Evolutionary conservation across 2,888 invertebrate species (phyloP), one percentile per base, ranked within the genome.

Genomic region (Hymenopus coronatus): DNA sequence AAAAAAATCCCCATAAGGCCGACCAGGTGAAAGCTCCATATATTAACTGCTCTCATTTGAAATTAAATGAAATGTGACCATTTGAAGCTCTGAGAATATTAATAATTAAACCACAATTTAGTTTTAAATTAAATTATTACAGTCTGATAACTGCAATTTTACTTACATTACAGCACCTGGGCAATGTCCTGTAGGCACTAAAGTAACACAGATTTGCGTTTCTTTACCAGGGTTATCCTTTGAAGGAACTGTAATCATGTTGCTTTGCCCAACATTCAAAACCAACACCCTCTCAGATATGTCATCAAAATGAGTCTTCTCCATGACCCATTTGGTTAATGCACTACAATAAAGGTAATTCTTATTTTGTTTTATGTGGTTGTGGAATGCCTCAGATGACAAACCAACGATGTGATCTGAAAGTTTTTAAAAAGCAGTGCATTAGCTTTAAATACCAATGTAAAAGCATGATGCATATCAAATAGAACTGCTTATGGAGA

Each of bases 161-260:
- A 87, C 87, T 30, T 40, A 87, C 87, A 87, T 87, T 4, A 87
- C 87, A 82, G 87, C 87, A 54, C 87, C 87, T 82, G 87, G 87
- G 4, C 87, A 87, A 28, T 87, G 87, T 33, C 87, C 87, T 27
- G 87, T 87, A 33, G 87, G 87, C 27, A 87, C 82, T 7, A 87
- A 40, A 40, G 82, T 33, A 20, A 87, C 87, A 40, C 82, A 40
- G 12, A 87, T 14, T 30, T 87, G 33, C 27, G 81, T 30, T 82
- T 20, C 82, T 25, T 30, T 15, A 2, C 33, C 30, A 82, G 25
- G 2, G n/a, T 33, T 28, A 81, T 30, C 25, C 25, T 70, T 70
- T 25, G 54, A 70, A 70, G 54, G 54, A 70, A 70, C 54, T 20
- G 54, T 3, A 70, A 70, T 70, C 54, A 70, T 70, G 54, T 70